Base-by-base conservation (phyloP, 2,797 vertebrate genomes). In the Arrhamphus sclerolepis region DNA sequence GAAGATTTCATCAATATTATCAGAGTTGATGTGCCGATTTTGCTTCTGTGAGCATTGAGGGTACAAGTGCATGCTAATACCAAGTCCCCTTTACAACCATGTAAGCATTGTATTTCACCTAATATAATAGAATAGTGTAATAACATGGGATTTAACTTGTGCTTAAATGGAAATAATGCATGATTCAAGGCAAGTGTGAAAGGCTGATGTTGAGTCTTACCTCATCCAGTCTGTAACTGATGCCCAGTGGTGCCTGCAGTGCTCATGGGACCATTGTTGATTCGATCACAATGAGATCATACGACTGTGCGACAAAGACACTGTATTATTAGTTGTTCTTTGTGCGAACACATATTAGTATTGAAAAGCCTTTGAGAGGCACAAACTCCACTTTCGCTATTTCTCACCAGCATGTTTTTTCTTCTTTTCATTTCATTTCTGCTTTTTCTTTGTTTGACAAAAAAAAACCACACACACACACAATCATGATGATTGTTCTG, bases 221-320 rank as follows among this genome's bases (percentile, higher is more conserved):
- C 59, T 86, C 79, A 86, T 83, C 69, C 62, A 40, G 64, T 42
- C 69, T 62, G 34, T 1, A 28, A 21, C 68, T 62, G 79, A 71
- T 61, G 68, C 57, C 31, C 56, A 40, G 51, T 16, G 16, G 82
- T 75, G 74, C 62, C 61, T 52, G 49, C 9, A 16, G 62, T 53
- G 58, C 77, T 77, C 74, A 59, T 78, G 81, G 84, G 77, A 83
- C 83, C 56, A 81, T 78, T 83, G 86, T 75, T 81, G 61, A 58
- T 43, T 56, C 51, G 44, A 29, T 38, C 52, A 60, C 71, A 66
- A 76, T 88, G 87, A 87, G 66, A 67, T 85, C 80, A 79, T 34
- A 5, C 66, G 6, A 48, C 50, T 41, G 49, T 46, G 56, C 57
- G 69, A 88, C 81, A 89, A 87, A 81, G 71, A 21, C 56, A 3